Percentiles rank a stretch among this genome's conserved stretches.
These are phyloP conservation scores for Acridotheres tristis DNA, from an alignment of 2,797 vertebrate species.

Conservation along the genomic window DNA sequence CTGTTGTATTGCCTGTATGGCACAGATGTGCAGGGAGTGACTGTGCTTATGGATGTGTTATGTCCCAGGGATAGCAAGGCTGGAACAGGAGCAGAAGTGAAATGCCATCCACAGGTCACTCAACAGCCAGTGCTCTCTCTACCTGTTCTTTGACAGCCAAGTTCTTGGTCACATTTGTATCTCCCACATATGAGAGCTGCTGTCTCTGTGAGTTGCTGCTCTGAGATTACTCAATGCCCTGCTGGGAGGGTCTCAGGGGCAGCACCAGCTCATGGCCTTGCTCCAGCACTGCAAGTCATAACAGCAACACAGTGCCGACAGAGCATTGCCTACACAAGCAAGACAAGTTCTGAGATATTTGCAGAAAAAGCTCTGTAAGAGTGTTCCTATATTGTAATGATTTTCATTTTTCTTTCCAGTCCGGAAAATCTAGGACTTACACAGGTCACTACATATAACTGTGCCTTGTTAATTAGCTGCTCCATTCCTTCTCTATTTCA, in stretches of 20 bases:
- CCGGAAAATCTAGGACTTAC: background rate
- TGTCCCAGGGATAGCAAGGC: background rate
- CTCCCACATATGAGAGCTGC: rapidly evolving
- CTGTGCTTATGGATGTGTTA: background rate
- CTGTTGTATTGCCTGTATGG: background rate
- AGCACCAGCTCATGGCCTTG: background rate
- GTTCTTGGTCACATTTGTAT: background rate
- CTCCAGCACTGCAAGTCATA: background rate
- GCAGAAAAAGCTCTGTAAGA: background rate
- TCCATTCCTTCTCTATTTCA: background rate
- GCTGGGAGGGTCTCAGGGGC: background rate
- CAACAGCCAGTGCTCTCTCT: background rate
- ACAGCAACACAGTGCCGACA: background rate
- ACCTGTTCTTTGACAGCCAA: background rate
- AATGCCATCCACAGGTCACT: background rate
- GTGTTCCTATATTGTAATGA: background rate
- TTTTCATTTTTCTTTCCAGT: background rate
- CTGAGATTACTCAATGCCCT: background rate
- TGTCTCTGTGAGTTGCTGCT: background rate
- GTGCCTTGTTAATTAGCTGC: background rate
- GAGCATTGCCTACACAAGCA: rapidly evolving
- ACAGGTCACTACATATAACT: background rate
- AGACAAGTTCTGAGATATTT: background rate
- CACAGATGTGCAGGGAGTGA: background rate
- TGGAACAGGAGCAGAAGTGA: background rate